Conservation (phyloP, 2,888 invertebrate species). For the Pegoplata infirma region DNA sequence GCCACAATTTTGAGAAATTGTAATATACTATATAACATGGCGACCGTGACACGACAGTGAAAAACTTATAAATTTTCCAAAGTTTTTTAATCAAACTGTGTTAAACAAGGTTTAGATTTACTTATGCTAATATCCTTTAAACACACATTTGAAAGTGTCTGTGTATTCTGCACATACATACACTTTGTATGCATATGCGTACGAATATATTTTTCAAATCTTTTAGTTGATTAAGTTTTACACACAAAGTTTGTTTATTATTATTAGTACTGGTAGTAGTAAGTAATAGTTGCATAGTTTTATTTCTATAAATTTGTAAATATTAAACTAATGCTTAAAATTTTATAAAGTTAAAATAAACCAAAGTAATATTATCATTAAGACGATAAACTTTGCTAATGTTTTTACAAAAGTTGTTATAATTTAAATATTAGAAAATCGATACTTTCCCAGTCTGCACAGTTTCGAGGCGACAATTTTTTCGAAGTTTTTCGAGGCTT, state of each 20-base stretch:
- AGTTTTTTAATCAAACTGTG: background rate
- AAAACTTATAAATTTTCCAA: no score
- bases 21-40: no score
- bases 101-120: background rate
- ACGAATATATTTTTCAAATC: background rate
- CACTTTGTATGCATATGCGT: no score
- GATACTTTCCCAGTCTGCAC: no score
- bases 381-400: background rate
- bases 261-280: no score
- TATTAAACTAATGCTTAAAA: background rate
- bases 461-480: no score
- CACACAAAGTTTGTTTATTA: constrained; percentile 5
- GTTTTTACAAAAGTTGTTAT: no score
- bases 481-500: no score
- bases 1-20: no score
- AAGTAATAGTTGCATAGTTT: no score
- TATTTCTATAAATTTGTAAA: background rate
- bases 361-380: background rate
- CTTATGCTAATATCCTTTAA: background rate
- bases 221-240: constrained; percentile 12
- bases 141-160: background rate
- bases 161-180: background rate
- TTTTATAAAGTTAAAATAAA: background rate
- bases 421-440: no score
- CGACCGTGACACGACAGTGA: no score